phyloP scores from a whole-genome alignment of 2,888 invertebrate species.

The Polydrusus cervinus region DNA sequence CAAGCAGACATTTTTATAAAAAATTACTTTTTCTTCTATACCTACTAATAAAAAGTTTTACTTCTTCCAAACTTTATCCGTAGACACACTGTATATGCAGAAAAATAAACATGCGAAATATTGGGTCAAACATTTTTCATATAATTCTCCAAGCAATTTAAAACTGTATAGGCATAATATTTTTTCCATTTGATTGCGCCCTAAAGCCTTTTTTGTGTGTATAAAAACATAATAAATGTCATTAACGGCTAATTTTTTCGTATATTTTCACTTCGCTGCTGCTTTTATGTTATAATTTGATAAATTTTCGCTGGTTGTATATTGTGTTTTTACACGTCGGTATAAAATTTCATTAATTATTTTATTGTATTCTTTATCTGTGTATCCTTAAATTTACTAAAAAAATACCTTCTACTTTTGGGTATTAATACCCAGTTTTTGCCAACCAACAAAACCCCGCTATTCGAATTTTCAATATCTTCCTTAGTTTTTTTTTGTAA shows the following conservation, averaged over 20 bases:
- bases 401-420: no score
- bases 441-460: no score
- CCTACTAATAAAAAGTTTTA: no score
- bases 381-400: no score
- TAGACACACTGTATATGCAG: no score
- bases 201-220: slow-evolving; percentile 2
- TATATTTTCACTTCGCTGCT: slow-evolving; percentile 2
- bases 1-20: no score
- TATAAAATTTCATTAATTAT: slow-evolving; percentile 2
- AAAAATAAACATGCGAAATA: background rate
- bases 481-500: no score
- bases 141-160: slow-evolving; percentile 3
- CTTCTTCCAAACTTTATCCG: no score
- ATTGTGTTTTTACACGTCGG: background rate
- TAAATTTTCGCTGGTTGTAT: background rate
- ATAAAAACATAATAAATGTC: slow-evolving; percentile 13
- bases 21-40: no score
- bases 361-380: background rate
- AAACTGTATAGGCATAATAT: background rate
- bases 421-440: no score
- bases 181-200: background rate
- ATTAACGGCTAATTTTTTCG: slow-evolving; percentile 7
- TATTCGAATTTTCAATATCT: no score
- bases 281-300: slow-evolving; percentile 20
- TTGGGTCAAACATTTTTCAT: background rate